Conservation (phyloP, 2,797 vertebrate genomes). For the Gorsachius magnificus region DNA sequence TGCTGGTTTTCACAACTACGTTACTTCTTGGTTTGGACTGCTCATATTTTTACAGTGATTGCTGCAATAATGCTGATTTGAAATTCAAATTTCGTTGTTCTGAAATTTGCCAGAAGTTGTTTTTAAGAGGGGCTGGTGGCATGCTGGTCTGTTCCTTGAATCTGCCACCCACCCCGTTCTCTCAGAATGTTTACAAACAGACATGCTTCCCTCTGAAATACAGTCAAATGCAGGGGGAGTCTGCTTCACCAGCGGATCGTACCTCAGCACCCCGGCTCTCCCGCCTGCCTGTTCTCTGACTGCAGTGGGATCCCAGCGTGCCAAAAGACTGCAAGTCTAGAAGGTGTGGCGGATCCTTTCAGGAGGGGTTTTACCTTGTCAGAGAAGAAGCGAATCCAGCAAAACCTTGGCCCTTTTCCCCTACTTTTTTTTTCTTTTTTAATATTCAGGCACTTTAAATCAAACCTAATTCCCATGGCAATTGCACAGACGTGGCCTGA, state of each 20-base stretch:
- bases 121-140: background rate
- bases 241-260: background rate
- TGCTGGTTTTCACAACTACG: background rate
- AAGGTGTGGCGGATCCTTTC: background rate
- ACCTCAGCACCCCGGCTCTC: background rate
- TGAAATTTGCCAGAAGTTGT: background rate
- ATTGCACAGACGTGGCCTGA: background rate
- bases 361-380: background rate
- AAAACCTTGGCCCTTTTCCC: background rate
- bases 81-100: background rate
- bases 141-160: background rate
- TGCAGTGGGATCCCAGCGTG: background rate
- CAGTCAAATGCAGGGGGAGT: rapidly evolving
- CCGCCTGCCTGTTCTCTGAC: background rate
- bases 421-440: background rate
- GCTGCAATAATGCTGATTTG: background rate
- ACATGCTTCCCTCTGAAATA: background rate
- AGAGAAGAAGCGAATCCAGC: background rate
- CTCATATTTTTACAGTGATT: background rate
- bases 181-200: background rate
- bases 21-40: background rate
- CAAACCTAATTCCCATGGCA: background rate
- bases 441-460: background rate
- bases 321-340: background rate
- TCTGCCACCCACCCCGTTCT: background rate